phyloP scores from a whole-genome alignment of 2,888 invertebrate genomes.

The Phortica magna region DNA sequence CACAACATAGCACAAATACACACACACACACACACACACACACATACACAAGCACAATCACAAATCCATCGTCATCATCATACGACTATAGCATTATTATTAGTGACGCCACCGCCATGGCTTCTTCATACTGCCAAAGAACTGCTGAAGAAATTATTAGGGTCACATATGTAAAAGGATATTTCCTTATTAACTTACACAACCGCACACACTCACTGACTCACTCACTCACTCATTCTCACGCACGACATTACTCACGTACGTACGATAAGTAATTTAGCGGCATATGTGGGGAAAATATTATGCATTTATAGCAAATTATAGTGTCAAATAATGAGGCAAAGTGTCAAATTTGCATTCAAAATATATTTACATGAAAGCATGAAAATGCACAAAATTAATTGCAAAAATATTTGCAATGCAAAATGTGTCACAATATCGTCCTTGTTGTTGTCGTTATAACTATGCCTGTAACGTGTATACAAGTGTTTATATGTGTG shows the following conservation, averaged over 20 bases:
- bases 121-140: not conserved
- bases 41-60: constrained; percentile 38
- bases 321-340: constrained; percentile 70
- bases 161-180: constrained; percentile 72
- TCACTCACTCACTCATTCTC: constrained; percentile 5
- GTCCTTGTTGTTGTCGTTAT: not conserved
- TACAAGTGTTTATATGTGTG: constrained; percentile 3
- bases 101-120: constrained; percentile 64
- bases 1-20: constrained; percentile 66
- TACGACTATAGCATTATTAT: constrained; percentile 64
- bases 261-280: constrained; percentile 11
- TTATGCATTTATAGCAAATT: constrained; percentile 52
- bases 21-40: constrained; percentile 44
- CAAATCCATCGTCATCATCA: constrained; percentile 17
- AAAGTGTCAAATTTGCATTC: constrained; percentile 70
- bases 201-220: constrained; percentile 1
- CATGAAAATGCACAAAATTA: constrained; percentile 64
- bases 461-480: constrained; percentile 8
- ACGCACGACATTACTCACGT: constrained; percentile 19
- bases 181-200: constrained; percentile 69
- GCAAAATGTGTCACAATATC: constrained; percentile 33
- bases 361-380: constrained; percentile 52
- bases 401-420: constrained; percentile 53
- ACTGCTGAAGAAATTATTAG: constrained; percentile 61
- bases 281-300: constrained; percentile 3